Evolutionary conservation across 2,113 vertebrate species (phyloP).

Genomic region (Gallinago jamesoni): DNA sequence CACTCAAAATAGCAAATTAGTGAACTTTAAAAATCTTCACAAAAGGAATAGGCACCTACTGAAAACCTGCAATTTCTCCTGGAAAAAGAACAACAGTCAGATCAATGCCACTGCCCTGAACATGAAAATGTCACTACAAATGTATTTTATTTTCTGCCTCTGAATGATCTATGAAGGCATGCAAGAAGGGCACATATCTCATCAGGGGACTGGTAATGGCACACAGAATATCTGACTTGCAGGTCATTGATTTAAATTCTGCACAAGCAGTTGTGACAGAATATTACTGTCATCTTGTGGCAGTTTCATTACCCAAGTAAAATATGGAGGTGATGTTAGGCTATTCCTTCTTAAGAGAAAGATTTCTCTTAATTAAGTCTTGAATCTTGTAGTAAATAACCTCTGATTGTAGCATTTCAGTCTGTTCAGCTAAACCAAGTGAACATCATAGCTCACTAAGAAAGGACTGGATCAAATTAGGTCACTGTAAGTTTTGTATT

Average conservation of each 20-base stretch:
- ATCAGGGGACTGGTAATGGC: background rate
- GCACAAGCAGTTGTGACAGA: conserved; percentile 13
- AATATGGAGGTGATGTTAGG: background rate
- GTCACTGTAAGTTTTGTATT: background rate
- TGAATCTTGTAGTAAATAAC: background rate
- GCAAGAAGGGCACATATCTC: background rate
- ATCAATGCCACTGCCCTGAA: background rate
- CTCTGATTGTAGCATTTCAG: background rate
- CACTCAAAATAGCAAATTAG: background rate
- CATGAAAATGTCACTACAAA: background rate
- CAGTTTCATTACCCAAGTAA: conserved; percentile 36
- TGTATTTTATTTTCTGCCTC: background rate
- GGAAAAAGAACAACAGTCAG: background rate
- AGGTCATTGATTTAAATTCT: conserved; percentile 18
- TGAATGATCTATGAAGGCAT: background rate
- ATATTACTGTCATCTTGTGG: conserved; percentile 45
- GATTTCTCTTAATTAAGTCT: background rate
- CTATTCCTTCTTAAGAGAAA: background rate
- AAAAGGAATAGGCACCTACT: background rate
- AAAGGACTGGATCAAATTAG: background rate
- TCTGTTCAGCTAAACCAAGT: background rate
- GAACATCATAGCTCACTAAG: background rate
- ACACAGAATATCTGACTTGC: background rate
- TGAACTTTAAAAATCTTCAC: background rate
- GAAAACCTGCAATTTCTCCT: background rate